These are phyloP conservation scores for Microtus montanus DNA, from an alignment of 2,113 vertebrate genomes.

Conservation along the genomic window DNA sequence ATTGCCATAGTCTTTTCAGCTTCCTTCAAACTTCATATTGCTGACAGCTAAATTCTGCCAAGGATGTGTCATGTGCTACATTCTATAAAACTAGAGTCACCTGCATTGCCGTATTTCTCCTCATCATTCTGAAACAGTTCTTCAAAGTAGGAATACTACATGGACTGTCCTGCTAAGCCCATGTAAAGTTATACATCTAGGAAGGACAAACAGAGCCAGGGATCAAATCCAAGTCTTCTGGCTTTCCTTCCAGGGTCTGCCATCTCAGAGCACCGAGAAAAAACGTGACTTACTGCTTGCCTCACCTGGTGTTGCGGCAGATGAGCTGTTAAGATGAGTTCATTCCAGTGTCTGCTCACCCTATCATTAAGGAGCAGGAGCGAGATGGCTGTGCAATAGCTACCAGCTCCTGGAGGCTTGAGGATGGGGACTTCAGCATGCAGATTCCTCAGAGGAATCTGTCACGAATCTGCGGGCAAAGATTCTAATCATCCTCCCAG, in stretches of 20 bases:
- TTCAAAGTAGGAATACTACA: neutral
- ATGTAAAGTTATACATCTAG: neutral
- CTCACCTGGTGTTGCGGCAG: no score
- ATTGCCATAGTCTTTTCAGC: neutral
- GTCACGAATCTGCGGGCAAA: neutral
- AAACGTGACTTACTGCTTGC: neutral
- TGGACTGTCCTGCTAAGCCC: neutral
- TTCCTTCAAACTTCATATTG: neutral
- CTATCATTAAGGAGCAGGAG: neutral
- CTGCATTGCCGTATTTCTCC: neutral
- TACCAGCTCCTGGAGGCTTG: neutral
- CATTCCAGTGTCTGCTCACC: neutral
- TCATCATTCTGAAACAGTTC: neutral
- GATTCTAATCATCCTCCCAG: neutral
- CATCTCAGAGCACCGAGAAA: neutral
- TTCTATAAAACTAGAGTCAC: neutral
- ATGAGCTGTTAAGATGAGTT: neutral
- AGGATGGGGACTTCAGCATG: neutral
- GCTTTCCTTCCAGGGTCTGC: neutral
- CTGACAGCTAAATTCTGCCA: neutral
- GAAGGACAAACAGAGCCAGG: neutral
- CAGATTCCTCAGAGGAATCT: neutral
- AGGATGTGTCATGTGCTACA: neutral
- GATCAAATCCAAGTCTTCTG: neutral
- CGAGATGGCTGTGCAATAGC: neutral